Percentiles rank a stretch among this genome's conserved stretches.
Evolutionary conservation across 2,113 vertebrate species (phyloP).

Genomic region (Clarias gariepinus): DNA sequence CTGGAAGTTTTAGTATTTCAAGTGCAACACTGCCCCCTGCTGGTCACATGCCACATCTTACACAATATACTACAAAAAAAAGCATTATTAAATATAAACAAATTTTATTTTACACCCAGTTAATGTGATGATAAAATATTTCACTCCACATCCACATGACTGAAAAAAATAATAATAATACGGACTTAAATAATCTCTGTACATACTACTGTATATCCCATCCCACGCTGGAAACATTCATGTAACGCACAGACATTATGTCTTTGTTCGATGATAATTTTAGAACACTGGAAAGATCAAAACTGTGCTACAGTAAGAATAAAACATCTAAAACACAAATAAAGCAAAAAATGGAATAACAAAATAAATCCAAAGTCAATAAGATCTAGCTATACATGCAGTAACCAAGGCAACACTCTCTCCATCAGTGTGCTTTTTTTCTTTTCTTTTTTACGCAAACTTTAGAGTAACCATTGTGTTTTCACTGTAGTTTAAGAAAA

Average conservation of each 20-base stretch:
- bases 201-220: slow-evolving; percentile 14
- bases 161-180: not conserved
- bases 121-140: not conserved
- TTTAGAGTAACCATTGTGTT: not conserved
- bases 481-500: not conserved
- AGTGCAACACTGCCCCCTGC: slow-evolving; percentile 37
- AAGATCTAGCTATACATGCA: not conserved
- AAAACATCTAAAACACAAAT: not conserved
- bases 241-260: not conserved
- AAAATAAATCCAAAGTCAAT: not conserved
- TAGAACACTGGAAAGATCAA: slow-evolving; percentile 31
- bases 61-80: not conserved
- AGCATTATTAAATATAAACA: not conserved
- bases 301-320: not conserved
- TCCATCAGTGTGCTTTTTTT: not conserved
- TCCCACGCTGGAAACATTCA: slow-evolving; percentile 9
- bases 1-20: not conserved
- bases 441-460: not conserved
- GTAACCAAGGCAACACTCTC: not conserved
- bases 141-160: not conserved
- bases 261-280: slow-evolving; percentile 12
- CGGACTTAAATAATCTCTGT: slow-evolving; percentile 17
- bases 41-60: not conserved
- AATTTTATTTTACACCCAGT: slow-evolving; percentile 25
- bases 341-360: not conserved